Base-by-base conservation (phyloP, 2,888 invertebrate genomes). In the Thymelicus acteon region DNA sequence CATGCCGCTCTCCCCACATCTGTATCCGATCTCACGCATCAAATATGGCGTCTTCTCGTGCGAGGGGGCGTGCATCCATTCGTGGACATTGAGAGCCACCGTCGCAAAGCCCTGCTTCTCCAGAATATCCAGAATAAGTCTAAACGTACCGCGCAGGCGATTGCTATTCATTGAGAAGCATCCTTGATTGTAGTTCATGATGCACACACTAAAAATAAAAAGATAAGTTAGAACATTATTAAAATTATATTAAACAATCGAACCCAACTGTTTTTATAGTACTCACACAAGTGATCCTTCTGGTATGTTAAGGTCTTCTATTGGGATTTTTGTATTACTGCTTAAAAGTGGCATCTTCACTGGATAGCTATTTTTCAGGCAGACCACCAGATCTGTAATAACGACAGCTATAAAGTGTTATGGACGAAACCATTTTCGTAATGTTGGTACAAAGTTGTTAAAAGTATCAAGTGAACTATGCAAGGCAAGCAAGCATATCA, bases 11-110 rank as follows among this genome's bases (percentile, higher is more conserved):
- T 85, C 93, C 66, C 87, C 94, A 84, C 85, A 96, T 88, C 83
- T 89, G 78, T 90, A 89, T 0, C 81, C 85, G 1, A 93, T 75
- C 72, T 94, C 94, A 57, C 95, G 90, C 93, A 96, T 94, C 48
- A 97, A 84, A 80, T 95, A 96, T 0, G 95, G 95, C 73, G 95
- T 94, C 77, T 94, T 95, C 84, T 96, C 96, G 77, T 94, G 91
- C 57, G 94, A 88, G 0, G 94, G 89, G 7, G 96, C 83, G 3
- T 81, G 80, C 7, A 87, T 77, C 96, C 96, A 96, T 70, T 89
- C 87, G 54, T 79, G 82, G 13, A 89, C 76, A 79, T 95, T 94
- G 62, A 97, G 82, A 0, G 95, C 88, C 2, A 96, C 91, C 0
- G 95, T 91, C 0, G 89, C 89, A 78, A 92, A 91, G n/a, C 95